These are phyloP conservation scores for Tachysurus vachellii DNA, from an alignment of 2,113 vertebrate species.

Conservation along the genomic window DNA sequence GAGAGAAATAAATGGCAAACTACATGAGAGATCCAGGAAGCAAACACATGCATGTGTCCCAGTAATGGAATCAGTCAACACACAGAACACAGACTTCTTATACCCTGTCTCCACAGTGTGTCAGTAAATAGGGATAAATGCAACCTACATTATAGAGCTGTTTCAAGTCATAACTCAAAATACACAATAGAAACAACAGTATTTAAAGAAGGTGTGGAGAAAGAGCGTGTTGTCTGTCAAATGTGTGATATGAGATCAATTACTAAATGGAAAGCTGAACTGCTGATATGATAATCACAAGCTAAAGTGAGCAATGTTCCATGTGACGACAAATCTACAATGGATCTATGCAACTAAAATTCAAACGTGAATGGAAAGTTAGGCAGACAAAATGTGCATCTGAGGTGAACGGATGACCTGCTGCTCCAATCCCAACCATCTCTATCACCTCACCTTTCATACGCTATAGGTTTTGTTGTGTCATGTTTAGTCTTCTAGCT, in stretches of 20 bases:
- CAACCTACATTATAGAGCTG: not conserved
- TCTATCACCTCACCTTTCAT: not conserved
- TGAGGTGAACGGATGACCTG: constrained; percentile 53
- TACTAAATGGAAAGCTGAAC: constrained; percentile 25
- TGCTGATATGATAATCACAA: constrained; percentile 24
- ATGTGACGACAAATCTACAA: constrained; percentile 44
- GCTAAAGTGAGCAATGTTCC: constrained; percentile 46
- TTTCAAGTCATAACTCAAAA: not conserved
- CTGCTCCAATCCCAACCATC: constrained; percentile 36
- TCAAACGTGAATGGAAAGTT: constrained; percentile 52
- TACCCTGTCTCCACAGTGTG: constrained; percentile 44
- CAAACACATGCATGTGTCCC: constrained; percentile 49
- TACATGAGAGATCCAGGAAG: constrained; percentile 43
- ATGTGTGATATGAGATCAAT: constrained; percentile 18
- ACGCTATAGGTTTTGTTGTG: not conserved
- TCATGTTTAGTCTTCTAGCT: not conserved
- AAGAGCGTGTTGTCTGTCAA: constrained; percentile 39
- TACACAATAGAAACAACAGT: not conserved
- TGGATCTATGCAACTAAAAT: constrained; percentile 49
- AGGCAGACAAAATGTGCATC: constrained; percentile 53
- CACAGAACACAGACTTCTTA: constrained; percentile 39
- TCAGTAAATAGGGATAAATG: not conserved
- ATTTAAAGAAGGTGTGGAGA: constrained; percentile 28
- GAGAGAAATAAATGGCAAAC: constrained; percentile 44
- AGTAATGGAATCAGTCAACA: constrained; percentile 64